Evolutionary conservation across 2,888 invertebrate species (phyloP), one percentile per base, ranked within the genome.

Genomic region (Marasmarcha lunaedactyla): DNA sequence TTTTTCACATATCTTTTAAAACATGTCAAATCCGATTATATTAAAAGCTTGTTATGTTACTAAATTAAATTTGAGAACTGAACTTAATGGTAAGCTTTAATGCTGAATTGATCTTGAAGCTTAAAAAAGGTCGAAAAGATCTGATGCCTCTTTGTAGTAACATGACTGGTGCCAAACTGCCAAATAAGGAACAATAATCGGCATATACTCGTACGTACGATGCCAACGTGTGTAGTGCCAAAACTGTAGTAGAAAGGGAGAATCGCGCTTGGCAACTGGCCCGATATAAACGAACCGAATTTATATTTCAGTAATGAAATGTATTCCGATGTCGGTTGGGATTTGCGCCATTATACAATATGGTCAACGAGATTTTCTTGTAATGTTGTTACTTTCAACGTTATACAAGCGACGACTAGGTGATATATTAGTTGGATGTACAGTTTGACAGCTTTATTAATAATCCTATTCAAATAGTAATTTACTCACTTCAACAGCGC

Each of bases 401-500:
- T n/a, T n/a, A n/a, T n/a, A n/a, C n/a, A n/a, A n/a, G n/a, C n/a
- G n/a, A n/a, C n/a, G n/a, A n/a, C n/a, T n/a, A n/a, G n/a, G n/a
- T n/a, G n/a, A n/a, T n/a, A n/a, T n/a, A n/a, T n/a, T n/a, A n/a
- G n/a, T n/a, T n/a, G n/a, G n/a, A n/a, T n/a, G n/a, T n/a, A n/a
- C n/a, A n/a, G n/a, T n/a, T n/a, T n/a, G n/a, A n/a, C n/a, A n/a
- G n/a, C n/a, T n/a, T n/a, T n/a, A n/a, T n/a, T n/a, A n/a, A n/a
- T n/a, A n/a, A n/a, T n/a, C n/a, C n/a, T n/a, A n/a, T n/a, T n/a
- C n/a, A n/a, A n/a, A n/a, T n/a, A n/a, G n/a, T n/a, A n/a, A n/a
- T n/a, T 20, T 39, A 38, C 35, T 46, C 81, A 95, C 94, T 90
- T 94, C 94, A 51, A 95, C 90, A 65, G 94, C 94, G 57, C 89